Evolutionary conservation across 2,888 invertebrate species (phyloP).

Genomic region (Philereme vetulata): DNA sequence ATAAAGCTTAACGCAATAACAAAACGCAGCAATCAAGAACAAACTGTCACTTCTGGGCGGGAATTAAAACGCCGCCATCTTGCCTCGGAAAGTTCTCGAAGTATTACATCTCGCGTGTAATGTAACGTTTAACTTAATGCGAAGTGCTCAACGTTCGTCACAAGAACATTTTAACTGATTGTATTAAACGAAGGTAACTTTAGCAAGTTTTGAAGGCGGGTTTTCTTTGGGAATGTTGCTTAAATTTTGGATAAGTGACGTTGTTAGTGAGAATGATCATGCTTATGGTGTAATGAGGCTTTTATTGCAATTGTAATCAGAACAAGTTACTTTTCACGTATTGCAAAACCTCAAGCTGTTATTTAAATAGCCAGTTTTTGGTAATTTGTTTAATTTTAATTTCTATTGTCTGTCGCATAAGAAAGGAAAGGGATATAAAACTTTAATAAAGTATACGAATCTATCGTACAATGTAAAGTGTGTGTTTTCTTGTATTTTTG

Average conservation of each 20-base stretch:
- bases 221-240: constrained; percentile 21
- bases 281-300: not conserved
- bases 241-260: constrained; percentile 18
- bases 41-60: constrained; percentile 44
- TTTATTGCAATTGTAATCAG: not conserved
- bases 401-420: no score
- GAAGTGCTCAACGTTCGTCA: constrained; percentile 56
- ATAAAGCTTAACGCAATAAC: constrained; percentile 2
- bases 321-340: no score
- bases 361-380: no score
- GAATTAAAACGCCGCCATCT: constrained; percentile 65
- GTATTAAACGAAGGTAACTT: constrained; percentile 25
- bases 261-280: constrained; percentile 1
- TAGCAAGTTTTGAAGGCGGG: constrained; percentile 19
- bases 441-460: no score
- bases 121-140: constrained; percentile 54
- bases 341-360: no score
- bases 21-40: constrained; percentile 22
- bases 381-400: no score
- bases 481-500: no score
- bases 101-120: constrained; percentile 52
- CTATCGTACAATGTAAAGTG: no score
- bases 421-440: no score
- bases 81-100: constrained; percentile 57
- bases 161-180: constrained; percentile 40